Evolutionary conservation across 2,797 vertebrate species (phyloP).

Genomic region (Enteromius thamalakanensis): DNA sequence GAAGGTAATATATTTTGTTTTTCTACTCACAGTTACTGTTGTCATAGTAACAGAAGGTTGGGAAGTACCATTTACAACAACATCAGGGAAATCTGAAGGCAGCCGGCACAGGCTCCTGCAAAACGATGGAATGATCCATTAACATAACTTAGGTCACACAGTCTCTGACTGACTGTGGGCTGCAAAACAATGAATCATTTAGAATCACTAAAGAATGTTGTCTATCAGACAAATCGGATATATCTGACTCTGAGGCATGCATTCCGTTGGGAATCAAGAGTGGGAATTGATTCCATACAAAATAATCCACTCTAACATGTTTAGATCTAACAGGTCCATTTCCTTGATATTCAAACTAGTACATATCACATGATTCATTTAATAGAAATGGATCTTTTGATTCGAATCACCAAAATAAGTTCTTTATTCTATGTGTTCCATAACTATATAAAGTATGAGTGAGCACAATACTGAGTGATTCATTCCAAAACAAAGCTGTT

Average conservation of each 20-base stretch:
- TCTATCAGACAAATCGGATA: background rate
- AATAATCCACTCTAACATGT: background rate
- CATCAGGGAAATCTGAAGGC: slow-evolving; percentile 64
- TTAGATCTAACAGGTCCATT: background rate
- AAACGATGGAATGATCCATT: slow-evolving; percentile 34
- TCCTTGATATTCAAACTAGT: background rate
- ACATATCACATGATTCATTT: background rate
- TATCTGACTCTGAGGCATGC: background rate
- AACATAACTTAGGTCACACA: slow-evolving; percentile 17
- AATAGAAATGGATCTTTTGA: background rate
- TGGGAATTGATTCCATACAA: background rate
- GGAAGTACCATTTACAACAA: slow-evolving; percentile 69
- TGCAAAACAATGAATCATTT: slow-evolving; percentile 36
- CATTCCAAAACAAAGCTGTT: background rate
- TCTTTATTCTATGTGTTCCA: background rate
- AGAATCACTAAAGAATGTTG: slow-evolving; percentile 29
- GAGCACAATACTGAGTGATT: background rate
- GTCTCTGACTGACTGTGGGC: slow-evolving; percentile 34
- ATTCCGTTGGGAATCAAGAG: background rate
- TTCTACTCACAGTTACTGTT: slow-evolving; percentile 63
- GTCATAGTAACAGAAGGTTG: slow-evolving; percentile 62
- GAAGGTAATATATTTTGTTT: slow-evolving; percentile 51
- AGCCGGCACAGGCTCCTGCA: slow-evolving; percentile 77
- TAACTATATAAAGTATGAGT: background rate
- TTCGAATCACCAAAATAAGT: background rate